These are phyloP conservation scores for Acrocephalus kingi DNA, from an alignment of 2,113 vertebrate species.

Conservation along the genomic window DNA sequence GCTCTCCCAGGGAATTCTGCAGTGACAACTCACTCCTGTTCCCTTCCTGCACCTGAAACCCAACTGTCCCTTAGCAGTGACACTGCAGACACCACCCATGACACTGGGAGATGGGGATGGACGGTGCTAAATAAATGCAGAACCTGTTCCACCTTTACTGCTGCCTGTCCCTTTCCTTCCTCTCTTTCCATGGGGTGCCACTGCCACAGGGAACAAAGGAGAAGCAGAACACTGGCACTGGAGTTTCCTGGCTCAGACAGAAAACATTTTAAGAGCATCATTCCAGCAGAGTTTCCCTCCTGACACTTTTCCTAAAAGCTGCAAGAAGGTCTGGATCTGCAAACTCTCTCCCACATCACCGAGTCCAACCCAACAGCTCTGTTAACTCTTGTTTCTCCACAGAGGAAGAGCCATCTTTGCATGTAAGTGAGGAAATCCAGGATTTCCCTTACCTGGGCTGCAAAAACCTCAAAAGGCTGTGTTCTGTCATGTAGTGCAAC, in stretches of 20 bases:
- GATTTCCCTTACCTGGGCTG: background rate
- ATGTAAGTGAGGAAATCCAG: background rate
- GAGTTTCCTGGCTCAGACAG: background rate
- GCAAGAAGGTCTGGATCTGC: background rate
- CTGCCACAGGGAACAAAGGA: background rate
- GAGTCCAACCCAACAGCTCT: background rate
- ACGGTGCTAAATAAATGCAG: background rate
- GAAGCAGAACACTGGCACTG: background rate
- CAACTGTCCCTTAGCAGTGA: background rate
- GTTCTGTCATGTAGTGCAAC: background rate
- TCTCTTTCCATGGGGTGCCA: background rate
- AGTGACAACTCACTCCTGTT: background rate
- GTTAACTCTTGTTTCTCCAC: background rate
- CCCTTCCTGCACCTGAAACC: background rate
- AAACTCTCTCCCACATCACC: background rate
- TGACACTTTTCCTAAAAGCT: background rate
- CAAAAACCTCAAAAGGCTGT: background rate
- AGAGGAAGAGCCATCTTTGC: background rate
- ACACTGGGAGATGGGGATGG: fast-evolving
- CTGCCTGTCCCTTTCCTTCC: background rate
- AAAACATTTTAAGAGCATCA: background rate
- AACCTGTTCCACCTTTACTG: background rate
- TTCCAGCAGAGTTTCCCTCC: background rate
- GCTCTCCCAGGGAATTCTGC: background rate
- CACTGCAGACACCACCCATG: background rate